Percentiles rank a stretch among this genome's conserved stretches.
Evolutionary conservation across 2,113 vertebrate species (phyloP).

Genomic region (Cyanistes caeruleus): DNA sequence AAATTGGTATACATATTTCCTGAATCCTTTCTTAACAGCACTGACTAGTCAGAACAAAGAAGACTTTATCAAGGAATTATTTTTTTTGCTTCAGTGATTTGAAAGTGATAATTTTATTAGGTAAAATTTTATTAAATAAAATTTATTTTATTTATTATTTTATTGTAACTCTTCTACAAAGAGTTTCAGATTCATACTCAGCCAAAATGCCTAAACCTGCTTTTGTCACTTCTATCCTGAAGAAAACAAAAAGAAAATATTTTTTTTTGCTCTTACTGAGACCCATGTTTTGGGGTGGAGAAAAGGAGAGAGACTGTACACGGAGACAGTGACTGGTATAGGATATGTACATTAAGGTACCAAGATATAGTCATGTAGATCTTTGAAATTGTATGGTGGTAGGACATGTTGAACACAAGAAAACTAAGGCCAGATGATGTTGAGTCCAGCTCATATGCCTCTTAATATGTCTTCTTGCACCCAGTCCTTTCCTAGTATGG

Average conservation of each 20-base stretch:
- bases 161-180: no score
- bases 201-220: not conserved
- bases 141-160: no score
- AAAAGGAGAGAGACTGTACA: not conserved
- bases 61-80: not conserved
- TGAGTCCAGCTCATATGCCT: not conserved
- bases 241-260: not conserved
- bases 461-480: not conserved
- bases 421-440: not conserved
- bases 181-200: not conserved
- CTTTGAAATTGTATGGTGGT: not conserved
- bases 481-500: not conserved
- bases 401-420: not conserved
- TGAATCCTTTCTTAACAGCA: not conserved
- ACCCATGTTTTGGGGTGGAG: not conserved
- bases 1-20: not conserved
- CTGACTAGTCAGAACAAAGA: not conserved
- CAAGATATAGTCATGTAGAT: not conserved
- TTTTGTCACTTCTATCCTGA: not conserved
- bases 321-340: not conserved
- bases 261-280: not conserved
- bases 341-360: not conserved
- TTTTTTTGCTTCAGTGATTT: not conserved
- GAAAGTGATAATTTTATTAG: not conserved
- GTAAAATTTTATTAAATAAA: no score